Conservation (phyloP, 1,140 invertebrate genomes). For the Heliconius hewitsoni region DNA sequence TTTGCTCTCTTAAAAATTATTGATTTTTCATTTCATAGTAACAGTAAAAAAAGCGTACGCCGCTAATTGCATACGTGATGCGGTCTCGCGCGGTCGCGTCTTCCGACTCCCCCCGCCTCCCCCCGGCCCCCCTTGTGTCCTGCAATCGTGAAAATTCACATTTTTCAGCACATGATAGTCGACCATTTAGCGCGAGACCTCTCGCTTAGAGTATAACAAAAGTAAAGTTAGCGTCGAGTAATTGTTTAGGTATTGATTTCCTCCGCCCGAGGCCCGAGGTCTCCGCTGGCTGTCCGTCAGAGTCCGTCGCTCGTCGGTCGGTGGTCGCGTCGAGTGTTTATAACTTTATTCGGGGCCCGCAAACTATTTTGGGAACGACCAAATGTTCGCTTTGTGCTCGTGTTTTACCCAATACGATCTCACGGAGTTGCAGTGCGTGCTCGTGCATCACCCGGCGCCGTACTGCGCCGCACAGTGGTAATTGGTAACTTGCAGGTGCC, state of each 20-base stretch:
- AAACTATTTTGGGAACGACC: slow-evolving; percentile 61
- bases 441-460: neutral
- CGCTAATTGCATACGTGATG: slow-evolving; percentile 69
- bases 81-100: slow-evolving; percentile 45
- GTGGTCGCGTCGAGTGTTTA: slow-evolving; percentile 63
- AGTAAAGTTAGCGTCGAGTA: slow-evolving; percentile 31
- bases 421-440: slow-evolving; percentile 40
- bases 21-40: slow-evolving; percentile 75
- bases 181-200: slow-evolving; percentile 52
- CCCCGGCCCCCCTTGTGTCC: slow-evolving; percentile 35
- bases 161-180: slow-evolving; percentile 67
- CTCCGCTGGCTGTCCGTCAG: neutral
- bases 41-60: slow-evolving; percentile 49
- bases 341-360: slow-evolving; percentile 56
- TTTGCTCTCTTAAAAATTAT: slow-evolving; percentile 77
- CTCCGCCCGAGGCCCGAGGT: slow-evolving; percentile 45
- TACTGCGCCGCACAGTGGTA: too few relatives aligned
- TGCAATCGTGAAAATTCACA: slow-evolving; percentile 61
- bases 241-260: slow-evolving; percentile 78
- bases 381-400: slow-evolving; percentile 65
- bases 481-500: neutral
- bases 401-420: slow-evolving; percentile 53
- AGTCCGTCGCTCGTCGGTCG: neutral
- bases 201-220: slow-evolving; percentile 3
- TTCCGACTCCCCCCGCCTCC: slow-evolving; percentile 41